phyloP scores from a whole-genome alignment of 2,113 vertebrate genomes.

The Epinephelus moara region DNA sequence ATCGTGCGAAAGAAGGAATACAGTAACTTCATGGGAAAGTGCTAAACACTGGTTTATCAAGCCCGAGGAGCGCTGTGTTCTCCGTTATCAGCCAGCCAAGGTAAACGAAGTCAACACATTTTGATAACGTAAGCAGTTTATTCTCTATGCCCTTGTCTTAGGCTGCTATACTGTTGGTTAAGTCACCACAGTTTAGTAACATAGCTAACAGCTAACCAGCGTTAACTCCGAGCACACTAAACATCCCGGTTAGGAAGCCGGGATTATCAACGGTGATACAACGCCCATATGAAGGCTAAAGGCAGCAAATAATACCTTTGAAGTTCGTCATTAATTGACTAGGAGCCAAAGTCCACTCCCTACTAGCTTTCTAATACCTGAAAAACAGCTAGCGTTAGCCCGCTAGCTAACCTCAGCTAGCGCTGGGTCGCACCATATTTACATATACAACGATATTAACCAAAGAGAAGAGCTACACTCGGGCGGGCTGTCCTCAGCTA shows the following conservation, averaged over 20 bases:
- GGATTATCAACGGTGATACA: background rate
- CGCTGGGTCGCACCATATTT: background rate
- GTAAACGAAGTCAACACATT: background rate
- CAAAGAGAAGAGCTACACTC: fast-evolving
- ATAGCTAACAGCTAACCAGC: background rate
- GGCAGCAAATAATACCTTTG: fast-evolving
- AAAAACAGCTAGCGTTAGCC: constrained; percentile 12
- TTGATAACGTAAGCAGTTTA: background rate
- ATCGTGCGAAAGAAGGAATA: background rate
- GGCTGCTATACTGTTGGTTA: too few relatives aligned
- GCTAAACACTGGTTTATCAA: background rate
- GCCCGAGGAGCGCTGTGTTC: background rate
- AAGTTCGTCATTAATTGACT: background rate
- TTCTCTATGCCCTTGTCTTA: background rate
- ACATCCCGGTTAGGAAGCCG: fast-evolving
- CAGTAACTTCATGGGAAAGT: fast-evolving
- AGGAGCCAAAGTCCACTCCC: constrained; percentile 30
- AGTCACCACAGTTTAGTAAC: background rate
- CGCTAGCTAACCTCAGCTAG: constrained; percentile 39
- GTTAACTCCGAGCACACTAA: background rate
- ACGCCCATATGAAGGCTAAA: fast-evolving
- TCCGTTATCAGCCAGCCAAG: background rate
- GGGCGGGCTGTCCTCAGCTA: fast-evolving
- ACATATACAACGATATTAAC: background rate
- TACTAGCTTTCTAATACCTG: background rate